Percentiles rank a stretch among this genome's conserved stretches.
phyloP scores from a whole-genome alignment of 2,888 invertebrate species.

The Cryptocephalus primarius region DNA sequence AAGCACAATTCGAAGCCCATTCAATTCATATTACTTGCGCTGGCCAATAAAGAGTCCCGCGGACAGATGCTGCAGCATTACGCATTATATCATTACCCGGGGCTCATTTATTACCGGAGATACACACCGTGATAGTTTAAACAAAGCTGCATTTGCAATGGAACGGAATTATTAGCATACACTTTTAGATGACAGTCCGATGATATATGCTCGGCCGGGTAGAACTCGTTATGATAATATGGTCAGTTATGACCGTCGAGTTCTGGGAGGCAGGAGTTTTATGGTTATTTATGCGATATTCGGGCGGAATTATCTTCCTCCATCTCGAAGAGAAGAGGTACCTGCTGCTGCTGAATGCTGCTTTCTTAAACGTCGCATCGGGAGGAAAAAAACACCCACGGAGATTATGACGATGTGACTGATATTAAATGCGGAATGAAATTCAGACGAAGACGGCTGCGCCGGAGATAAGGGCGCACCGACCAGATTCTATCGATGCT shows the following conservation, averaged over 20 bases:
- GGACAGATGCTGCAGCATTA: constrained; percentile 23
- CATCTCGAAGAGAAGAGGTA: constrained; percentile 5
- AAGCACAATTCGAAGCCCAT: constrained; percentile 7
- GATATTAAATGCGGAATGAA: constrained; percentile 8
- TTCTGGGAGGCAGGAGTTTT: constrained; percentile 30
- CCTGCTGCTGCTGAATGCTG: constrained; percentile 6
- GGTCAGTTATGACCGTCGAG: constrained; percentile 27
- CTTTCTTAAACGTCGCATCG: constrained; percentile 5
- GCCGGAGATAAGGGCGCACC: too few species aligned
- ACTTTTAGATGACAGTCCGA: constrained; percentile 38
- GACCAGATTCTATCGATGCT: too few species aligned
- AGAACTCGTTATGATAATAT: constrained; percentile 39
- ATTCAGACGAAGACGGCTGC: constrained; percentile 2
- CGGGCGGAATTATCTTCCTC: constrained; percentile 19
- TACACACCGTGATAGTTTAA: constrained; percentile 27
- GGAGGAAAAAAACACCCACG: constrained; percentile 14
- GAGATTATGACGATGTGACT: constrained; percentile 15
- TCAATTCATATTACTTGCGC: constrained; percentile 15
- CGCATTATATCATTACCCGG: constrained; percentile 26
- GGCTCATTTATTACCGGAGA: constrained; percentile 26
- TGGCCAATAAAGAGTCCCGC: constrained; percentile 11
- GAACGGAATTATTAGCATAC: constrained; percentile 37
- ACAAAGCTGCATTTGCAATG: constrained; percentile 36
- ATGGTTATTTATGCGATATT: constrained; percentile 35
- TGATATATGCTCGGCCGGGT: constrained; percentile 37